Percentiles rank a stretch among this genome's conserved stretches.
phyloP scores from a whole-genome alignment of 2,888 invertebrate species.

The Trichogramma dendrolimi region DNA sequence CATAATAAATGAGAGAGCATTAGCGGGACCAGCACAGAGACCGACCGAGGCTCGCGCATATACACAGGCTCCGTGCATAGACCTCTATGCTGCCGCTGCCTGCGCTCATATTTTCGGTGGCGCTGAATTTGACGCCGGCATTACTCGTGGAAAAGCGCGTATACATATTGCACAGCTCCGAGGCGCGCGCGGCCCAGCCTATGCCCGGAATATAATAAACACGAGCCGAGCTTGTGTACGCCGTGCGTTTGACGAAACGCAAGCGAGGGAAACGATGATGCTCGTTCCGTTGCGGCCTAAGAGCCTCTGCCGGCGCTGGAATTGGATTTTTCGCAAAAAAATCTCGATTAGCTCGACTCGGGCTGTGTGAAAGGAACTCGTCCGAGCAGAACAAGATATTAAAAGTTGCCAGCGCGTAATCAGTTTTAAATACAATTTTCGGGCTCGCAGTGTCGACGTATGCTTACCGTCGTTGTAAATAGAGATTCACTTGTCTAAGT shows the following conservation, averaged over 20 bases:
- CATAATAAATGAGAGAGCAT: conserved; percentile 49
- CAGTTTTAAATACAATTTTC: not conserved
- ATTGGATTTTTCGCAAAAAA: too few species aligned
- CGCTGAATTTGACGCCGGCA: conserved; percentile 51
- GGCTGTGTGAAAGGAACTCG: too few species aligned
- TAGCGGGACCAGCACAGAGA: conserved; percentile 41
- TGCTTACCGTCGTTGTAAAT: conserved; percentile 21
- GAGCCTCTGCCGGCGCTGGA: too few species aligned
- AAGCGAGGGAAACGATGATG: too few species aligned
- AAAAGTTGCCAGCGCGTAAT: too few species aligned
- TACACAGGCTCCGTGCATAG: too few species aligned
- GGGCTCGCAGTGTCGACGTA: conserved; percentile 18
- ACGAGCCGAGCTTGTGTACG: not conserved
- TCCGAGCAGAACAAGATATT: too few species aligned
- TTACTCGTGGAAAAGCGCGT: conserved; percentile 48
- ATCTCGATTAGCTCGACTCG: too few species aligned
- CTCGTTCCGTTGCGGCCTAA: too few species aligned
- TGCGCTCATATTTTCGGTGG: conserved; percentile 50
- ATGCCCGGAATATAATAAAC: not conserved
- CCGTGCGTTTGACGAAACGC: not conserved
- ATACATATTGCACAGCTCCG: conserved; percentile 43
- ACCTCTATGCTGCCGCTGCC: conserved; percentile 31
- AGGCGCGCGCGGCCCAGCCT: not conserved
- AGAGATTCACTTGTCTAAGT: conserved; percentile 22
- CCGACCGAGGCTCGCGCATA: conserved; percentile 29